A percentile compares a stretch with the other conserved stretches of the same genome.
Evolutionary conservation across 2,797 vertebrate genomes (phyloP).

Genomic region (Crax fasciolata): DNA sequence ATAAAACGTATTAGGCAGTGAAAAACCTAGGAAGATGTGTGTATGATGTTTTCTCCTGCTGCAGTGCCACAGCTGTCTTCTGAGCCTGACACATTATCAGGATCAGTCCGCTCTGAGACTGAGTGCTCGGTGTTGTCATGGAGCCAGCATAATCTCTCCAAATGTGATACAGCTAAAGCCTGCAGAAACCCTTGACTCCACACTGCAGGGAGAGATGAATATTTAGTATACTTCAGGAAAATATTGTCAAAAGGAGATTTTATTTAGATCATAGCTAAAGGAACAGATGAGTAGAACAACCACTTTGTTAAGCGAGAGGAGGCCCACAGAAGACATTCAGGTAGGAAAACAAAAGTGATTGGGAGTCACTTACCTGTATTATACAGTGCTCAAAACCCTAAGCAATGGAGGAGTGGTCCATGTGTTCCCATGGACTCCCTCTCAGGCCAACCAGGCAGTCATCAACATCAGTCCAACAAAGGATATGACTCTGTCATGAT

Average conservation of each 20-base stretch:
- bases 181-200: background rate
- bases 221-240: background rate
- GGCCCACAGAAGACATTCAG: background rate
- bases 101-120: background rate
- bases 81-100: background rate
- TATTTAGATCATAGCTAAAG: background rate
- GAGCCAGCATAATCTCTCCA: background rate
- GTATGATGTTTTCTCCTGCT: background rate
- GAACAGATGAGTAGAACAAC: background rate
- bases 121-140: background rate
- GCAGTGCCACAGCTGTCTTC: background rate
- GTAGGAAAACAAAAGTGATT: background rate
- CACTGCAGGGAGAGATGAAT: background rate
- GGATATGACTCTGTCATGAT: background rate
- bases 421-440: background rate
- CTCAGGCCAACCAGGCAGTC: background rate
- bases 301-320: background rate
- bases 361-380: background rate
- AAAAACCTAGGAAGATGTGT: background rate
- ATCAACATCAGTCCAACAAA: background rate
- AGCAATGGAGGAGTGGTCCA: background rate
- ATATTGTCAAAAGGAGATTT: background rate
- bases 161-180: background rate
- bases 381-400: background rate
- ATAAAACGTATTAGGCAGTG: background rate